These are phyloP conservation scores for Artemia sinica DNA, from an alignment of 2,888 invertebrate species.

Conservation along the genomic window DNA sequence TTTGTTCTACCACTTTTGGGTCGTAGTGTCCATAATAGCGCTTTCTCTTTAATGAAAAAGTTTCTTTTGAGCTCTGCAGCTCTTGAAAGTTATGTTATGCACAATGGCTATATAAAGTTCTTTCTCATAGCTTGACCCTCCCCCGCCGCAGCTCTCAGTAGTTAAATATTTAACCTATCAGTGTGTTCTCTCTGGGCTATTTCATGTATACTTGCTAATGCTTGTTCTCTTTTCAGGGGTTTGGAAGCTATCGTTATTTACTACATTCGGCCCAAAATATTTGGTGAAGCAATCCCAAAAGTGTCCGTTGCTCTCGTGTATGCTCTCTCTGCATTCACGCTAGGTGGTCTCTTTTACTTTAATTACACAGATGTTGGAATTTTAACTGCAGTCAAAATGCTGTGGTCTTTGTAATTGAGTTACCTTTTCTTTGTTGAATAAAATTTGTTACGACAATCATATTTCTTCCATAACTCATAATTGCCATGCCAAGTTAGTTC, in stretches of 20 bases:
- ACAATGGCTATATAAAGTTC: too few species aligned
- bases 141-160: too few species aligned
- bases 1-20: too few species aligned
- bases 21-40: too few species aligned
- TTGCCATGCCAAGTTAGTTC: too few species aligned
- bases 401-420: conserved; percentile 44
- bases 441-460: background rate
- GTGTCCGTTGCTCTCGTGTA: conserved; percentile 47
- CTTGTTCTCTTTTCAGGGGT: conserved; percentile 45
- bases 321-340: conserved; percentile 47
- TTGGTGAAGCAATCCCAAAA: conserved; percentile 56
- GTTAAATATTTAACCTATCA: background rate
- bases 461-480: too few species aligned
- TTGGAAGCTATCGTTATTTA: conserved; percentile 66
- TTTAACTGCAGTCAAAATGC: conserved; percentile 46
- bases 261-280: conserved; percentile 56
- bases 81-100: too few species aligned
- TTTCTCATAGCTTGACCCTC: too few species aligned
- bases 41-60: too few species aligned
- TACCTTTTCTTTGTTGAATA: background rate
- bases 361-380: conserved; percentile 66
- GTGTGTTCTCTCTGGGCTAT: conserved; percentile 21
- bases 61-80: too few species aligned
- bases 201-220: too few species aligned
- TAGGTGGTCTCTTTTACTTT: conserved; percentile 63